Conservation (phyloP, 2,888 invertebrate genomes). For the Rhopalosiphum nymphaeae region DNA sequence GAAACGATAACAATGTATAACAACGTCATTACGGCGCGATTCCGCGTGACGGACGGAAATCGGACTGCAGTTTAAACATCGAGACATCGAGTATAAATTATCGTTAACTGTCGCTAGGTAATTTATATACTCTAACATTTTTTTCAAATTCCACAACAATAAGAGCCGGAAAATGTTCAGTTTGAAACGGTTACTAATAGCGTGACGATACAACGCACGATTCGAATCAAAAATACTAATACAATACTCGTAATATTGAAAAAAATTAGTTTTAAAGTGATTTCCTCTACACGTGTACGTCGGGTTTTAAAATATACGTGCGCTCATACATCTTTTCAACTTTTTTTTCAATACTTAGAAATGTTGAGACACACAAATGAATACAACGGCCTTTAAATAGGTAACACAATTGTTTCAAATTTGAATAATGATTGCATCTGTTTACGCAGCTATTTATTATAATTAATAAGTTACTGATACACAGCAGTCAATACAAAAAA, state of each 20-base stretch:
- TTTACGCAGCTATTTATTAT: too few species aligned
- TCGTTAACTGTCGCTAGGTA: not conserved
- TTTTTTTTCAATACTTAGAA: not conserved
- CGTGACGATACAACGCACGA: not conserved
- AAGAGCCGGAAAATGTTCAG: not conserved
- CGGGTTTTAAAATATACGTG: not conserved
- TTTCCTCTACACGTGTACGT: not conserved
- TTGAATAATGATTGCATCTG: not conserved
- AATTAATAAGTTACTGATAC: too few species aligned
- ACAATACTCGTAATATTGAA: not conserved
- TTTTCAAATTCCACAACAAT: not conserved
- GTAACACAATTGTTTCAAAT: not conserved
- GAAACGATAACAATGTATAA: not conserved
- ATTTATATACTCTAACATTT: not conserved
- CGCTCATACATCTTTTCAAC: not conserved
- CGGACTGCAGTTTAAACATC: not conserved
- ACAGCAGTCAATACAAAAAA: not conserved
- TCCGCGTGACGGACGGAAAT: slow-evolving; percentile 16
- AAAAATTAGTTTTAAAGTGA: not conserved
- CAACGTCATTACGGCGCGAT: not conserved
- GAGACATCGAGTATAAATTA: not conserved
- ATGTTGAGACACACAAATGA: not conserved
- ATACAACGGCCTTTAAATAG: not conserved
- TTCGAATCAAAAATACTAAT: not conserved
- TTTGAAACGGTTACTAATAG: not conserved